A percentile compares a stretch with the other conserved stretches of the same genome.
phyloP scores from a whole-genome alignment of 2,888 invertebrate species.

The Pegoplata infirma region DNA sequence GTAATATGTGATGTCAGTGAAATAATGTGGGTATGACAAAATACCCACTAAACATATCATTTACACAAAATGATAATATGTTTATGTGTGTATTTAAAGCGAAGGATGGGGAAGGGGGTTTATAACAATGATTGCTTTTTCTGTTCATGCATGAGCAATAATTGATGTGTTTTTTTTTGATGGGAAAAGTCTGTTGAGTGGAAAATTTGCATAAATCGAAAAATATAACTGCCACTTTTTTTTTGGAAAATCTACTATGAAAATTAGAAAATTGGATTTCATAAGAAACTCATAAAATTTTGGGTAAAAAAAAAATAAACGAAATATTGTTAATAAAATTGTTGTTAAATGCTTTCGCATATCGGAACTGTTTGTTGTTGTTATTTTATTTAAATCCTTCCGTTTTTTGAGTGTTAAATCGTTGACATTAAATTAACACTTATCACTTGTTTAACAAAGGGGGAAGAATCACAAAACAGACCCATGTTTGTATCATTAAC shows the following conservation, averaged over 20 bases:
- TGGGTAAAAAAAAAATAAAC: neutral
- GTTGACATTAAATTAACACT: constrained; percentile 68
- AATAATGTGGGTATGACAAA: constrained; percentile 47
- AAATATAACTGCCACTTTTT: neutral
- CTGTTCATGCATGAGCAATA: constrained; percentile 53
- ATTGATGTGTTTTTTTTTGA: constrained; percentile 32
- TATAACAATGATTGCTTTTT: constrained; percentile 20
- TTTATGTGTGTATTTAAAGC: constrained; percentile 6
- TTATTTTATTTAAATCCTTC: constrained; percentile 13
- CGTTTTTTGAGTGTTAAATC: constrained; percentile 44
- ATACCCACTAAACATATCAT: constrained; percentile 55
- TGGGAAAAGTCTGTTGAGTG: constrained; percentile 45
- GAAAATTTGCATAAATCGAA: constrained; percentile 57
- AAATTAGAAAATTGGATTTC: constrained; percentile 22
- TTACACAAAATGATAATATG: constrained; percentile 48
- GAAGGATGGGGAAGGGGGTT: neutral
- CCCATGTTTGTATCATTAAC: constrained; percentile 34
- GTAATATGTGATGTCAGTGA: constrained; percentile 24
- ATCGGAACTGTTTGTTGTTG: constrained; percentile 1
- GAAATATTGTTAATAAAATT: neutral
- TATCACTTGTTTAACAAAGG: constrained; percentile 64
- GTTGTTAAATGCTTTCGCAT: neutral
- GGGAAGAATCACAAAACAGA: constrained; percentile 17
- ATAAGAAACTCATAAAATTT: constrained; percentile 20
- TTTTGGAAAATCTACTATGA: neutral